phyloP scores from a whole-genome alignment of 2,888 invertebrate species.

The Operophtera brumata region DNA sequence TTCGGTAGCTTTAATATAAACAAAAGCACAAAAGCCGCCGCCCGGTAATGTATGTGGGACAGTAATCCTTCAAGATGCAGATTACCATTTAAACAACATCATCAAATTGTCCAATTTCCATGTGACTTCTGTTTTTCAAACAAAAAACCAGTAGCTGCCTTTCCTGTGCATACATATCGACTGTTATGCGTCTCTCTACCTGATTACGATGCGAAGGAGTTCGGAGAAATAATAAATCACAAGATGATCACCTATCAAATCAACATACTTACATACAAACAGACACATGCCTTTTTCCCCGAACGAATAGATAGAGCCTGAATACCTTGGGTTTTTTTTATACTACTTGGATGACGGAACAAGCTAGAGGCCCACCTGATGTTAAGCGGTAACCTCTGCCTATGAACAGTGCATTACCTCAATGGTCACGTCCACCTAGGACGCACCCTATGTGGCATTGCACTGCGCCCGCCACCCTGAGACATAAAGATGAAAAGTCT shows the following conservation, averaged over 20 bases:
- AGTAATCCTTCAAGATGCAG: constrained; percentile 38
- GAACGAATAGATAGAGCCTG: too few relatives aligned
- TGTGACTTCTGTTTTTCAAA: constrained; percentile 51
- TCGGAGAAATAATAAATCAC: constrained; percentile 16
- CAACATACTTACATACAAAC: too few relatives aligned
- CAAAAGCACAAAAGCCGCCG: constrained; percentile 46
- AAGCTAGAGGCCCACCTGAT: too few relatives aligned
- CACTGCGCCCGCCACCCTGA: too few relatives aligned
- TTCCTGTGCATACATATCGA: constrained; percentile 43
- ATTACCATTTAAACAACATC: constrained; percentile 55
- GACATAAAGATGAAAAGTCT: too few relatives aligned
- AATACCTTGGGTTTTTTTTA: too few relatives aligned
- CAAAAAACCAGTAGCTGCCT: constrained; percentile 45
- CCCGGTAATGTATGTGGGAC: constrained; percentile 59
- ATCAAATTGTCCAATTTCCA: constrained; percentile 45
- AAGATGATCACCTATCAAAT: constrained; percentile 5
- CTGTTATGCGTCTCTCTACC: constrained; percentile 33
- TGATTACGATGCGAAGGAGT: constrained; percentile 21
- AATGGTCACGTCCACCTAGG: too few relatives aligned
- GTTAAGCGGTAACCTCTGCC: too few relatives aligned
- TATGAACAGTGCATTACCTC: too few relatives aligned
- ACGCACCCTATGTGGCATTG: too few relatives aligned
- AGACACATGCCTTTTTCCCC: too few relatives aligned
- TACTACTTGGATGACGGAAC: too few relatives aligned
- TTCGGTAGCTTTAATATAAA: constrained; percentile 22